Percentiles rank a stretch among this genome's conserved stretches.
Conservation (phyloP, 2,797 vertebrate genomes). For the Micromesistius poutassou region DNA sequence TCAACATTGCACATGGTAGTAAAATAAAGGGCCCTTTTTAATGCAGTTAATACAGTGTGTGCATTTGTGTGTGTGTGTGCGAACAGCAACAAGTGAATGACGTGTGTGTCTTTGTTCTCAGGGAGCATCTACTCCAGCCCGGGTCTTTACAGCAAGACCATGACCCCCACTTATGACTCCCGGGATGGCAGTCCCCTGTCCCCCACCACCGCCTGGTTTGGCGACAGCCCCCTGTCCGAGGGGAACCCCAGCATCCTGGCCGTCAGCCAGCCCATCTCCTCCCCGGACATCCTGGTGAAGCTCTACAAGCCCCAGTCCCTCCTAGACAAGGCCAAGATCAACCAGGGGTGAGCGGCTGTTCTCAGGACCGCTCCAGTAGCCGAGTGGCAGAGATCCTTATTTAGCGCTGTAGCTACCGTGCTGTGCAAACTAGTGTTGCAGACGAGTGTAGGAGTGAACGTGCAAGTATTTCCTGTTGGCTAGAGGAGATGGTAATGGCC, state of each 20-base stretch:
- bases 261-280: constrained; percentile 93
- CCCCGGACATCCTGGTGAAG: constrained; percentile 92
- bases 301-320: constrained; percentile 97
- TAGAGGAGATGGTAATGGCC: background rate
- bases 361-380: background rate
- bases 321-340: constrained; percentile 98
- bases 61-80: background rate
- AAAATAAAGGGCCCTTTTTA: background rate
- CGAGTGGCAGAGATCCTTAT: background rate
- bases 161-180: constrained; percentile 98
- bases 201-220: constrained; percentile 97
- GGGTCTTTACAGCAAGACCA: constrained; percentile 97
- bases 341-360: constrained; percentile 88
- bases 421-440: background rate
- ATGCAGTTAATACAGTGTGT: background rate
- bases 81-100: constrained; percentile 23
- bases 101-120: constrained; percentile 59
- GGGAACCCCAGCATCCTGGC: constrained; percentile 97
- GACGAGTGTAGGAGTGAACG: background rate
- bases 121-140: constrained; percentile 99
- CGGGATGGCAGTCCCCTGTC: constrained; percentile 96
- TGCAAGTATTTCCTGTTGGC: background rate
- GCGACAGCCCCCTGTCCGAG: constrained; percentile 96
- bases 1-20: background rate
- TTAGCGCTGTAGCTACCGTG: background rate